Conservation (phyloP, 2,888 invertebrate genomes). For the Nephrotoma flavescens region DNA sequence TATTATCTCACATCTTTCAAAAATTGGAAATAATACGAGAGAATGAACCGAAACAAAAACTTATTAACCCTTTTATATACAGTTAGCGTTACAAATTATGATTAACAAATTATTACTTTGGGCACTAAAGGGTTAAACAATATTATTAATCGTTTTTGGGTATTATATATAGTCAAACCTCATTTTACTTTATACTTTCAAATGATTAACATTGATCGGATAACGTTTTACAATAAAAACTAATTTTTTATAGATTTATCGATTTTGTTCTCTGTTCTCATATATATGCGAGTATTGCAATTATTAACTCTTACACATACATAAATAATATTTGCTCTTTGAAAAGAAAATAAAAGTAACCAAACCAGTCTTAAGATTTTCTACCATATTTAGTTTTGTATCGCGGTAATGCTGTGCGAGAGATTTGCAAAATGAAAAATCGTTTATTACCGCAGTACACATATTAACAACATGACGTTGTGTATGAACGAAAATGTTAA, state of each 20-base stretch:
- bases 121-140: neutral
- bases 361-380: neutral
- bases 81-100: too few relatives aligned
- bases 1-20: neutral
- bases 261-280: neutral
- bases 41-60: neutral
- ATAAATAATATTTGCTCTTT: neutral
- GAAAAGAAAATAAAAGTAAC: constrained; percentile 4
- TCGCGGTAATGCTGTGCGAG: neutral
- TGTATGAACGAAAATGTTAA: neutral
- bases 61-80: neutral
- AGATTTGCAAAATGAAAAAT: neutral
- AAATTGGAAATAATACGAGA: neutral
- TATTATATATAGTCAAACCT: neutral
- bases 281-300: neutral
- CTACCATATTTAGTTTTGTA: neutral
- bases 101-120: too few relatives aligned
- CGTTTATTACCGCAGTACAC: neutral
- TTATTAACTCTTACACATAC: neutral
- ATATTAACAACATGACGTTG: too few relatives aligned
- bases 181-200: neutral
- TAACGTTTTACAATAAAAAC: neutral
- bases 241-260: neutral
- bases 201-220: neutral
- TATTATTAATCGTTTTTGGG: too few relatives aligned